Percentiles rank a stretch among this genome's conserved stretches.
Evolutionary conservation across 2,888 invertebrate species (phyloP).

Genomic region (Drosophila anceps): DNA sequence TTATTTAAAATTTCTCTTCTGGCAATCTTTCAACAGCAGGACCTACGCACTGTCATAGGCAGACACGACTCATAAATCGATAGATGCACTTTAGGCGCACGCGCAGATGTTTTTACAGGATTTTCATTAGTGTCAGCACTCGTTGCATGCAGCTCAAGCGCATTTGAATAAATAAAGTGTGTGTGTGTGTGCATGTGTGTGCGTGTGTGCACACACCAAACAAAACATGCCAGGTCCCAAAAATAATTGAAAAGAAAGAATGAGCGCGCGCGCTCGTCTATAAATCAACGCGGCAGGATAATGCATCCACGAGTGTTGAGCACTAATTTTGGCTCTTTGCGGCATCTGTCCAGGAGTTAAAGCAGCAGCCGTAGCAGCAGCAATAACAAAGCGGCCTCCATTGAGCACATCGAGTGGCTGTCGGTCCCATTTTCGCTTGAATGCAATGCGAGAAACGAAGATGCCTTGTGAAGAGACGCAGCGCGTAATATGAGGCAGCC

Average conservation of each 20-base stretch:
- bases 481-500: conserved; percentile 31
- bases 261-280: conserved; percentile 50
- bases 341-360: conserved; percentile 54
- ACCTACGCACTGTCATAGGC: conserved; percentile 41
- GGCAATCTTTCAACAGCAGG: conserved; percentile 32
- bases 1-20: neutral
- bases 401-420: conserved; percentile 27
- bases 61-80: conserved; percentile 26
- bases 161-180: conserved; percentile 71
- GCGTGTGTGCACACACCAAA: conserved; percentile 36
- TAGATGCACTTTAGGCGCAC: conserved; percentile 52
- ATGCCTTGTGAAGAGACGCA: conserved; percentile 34
- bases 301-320: conserved; percentile 68
- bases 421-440: conserved; percentile 60
- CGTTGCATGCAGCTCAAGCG: conserved; percentile 50
- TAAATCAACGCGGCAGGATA: conserved; percentile 74
- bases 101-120: conserved; percentile 70
- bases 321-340: conserved; percentile 65
- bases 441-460: conserved; percentile 61
- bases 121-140: conserved; percentile 65
- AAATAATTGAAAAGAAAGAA: conserved; percentile 54
- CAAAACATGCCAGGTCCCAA: conserved; percentile 56
- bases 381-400: conserved; percentile 27
- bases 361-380: conserved; percentile 16
- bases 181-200: conserved; percentile 8